A percentile compares a stretch with the other conserved stretches of the same genome.
Evolutionary conservation across 2,797 vertebrate species (phyloP).

Genomic region (Notolepis coatsorum): DNA sequence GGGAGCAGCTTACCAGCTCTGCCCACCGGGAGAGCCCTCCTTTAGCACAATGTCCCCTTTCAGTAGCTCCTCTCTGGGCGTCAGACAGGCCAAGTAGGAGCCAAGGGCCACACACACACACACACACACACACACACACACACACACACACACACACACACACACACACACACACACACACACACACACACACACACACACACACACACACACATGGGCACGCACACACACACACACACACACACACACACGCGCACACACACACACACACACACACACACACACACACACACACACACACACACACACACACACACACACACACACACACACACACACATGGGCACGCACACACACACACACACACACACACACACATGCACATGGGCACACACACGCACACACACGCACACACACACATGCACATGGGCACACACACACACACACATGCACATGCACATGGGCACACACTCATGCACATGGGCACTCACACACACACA

Average conservation of each 20-base stretch:
- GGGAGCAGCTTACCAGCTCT: conserved; percentile 72
- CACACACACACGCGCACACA: not conserved
- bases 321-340: not conserved
- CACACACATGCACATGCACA: too few species aligned
- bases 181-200: not conserved
- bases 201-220: not conserved
- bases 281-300: not conserved
- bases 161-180: conserved; percentile 4
- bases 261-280: not conserved
- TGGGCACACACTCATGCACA: too few species aligned
- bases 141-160: not conserved
- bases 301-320: not conserved
- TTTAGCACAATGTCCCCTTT: conserved; percentile 81
- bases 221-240: not conserved
- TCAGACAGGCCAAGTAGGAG: conserved; percentile 60
- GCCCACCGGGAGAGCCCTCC: conserved; percentile 71
- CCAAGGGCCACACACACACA: too few species aligned
- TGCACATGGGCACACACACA: conserved; percentile 15
- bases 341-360: conserved; percentile 13
- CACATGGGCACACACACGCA: not conserved
- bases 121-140: not conserved
- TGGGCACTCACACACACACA: not conserved
- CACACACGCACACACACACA: not conserved
- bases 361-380: not conserved
- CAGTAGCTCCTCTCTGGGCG: conserved; percentile 58